Evolutionary conservation across 2,797 vertebrate genomes (phyloP).

Genomic region (Crocodylus rhombifer): DNA sequence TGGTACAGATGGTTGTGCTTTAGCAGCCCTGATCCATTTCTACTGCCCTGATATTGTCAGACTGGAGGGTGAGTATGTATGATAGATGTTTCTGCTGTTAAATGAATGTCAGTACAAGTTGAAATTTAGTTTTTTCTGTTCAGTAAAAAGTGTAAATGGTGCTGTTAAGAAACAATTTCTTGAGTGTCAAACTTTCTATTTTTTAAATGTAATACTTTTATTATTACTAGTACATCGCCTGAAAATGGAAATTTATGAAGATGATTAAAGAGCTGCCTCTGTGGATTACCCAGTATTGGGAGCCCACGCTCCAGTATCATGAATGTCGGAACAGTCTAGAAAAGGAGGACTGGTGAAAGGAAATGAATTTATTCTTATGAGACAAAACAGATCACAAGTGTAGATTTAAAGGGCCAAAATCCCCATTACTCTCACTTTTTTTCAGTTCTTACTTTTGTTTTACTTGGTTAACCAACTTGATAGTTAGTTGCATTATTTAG

Average conservation of each 20-base stretch:
- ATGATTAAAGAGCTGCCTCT: neutral
- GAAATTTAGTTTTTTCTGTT: neutral
- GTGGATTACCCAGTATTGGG: neutral
- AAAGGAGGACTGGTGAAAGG: neutral
- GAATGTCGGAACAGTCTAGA: neutral
- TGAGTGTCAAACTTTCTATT: no score
- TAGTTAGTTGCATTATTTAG: neutral
- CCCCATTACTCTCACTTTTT: neutral
- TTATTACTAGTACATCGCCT: neutral
- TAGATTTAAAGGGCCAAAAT: neutral
- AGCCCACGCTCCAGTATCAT: neutral
- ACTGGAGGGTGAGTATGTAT: constrained; percentile 86
- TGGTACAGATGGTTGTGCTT: constrained; percentile 91
- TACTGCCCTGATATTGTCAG: constrained; percentile 92
- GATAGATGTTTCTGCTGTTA: accelerated
- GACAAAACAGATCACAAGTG: neutral
- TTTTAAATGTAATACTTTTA: neutral
- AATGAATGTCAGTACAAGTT: neutral
- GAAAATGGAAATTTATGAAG: neutral
- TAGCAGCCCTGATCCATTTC: constrained; percentile 94
- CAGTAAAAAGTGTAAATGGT: neutral
- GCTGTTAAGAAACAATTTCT: neutral
- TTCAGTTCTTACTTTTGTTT: neutral
- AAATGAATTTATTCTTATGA: neutral
- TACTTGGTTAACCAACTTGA: neutral